A percentile compares a stretch with the other conserved stretches of the same genome.
Conservation (phyloP, 1,140 invertebrate species). For the Limonius californicus region DNA sequence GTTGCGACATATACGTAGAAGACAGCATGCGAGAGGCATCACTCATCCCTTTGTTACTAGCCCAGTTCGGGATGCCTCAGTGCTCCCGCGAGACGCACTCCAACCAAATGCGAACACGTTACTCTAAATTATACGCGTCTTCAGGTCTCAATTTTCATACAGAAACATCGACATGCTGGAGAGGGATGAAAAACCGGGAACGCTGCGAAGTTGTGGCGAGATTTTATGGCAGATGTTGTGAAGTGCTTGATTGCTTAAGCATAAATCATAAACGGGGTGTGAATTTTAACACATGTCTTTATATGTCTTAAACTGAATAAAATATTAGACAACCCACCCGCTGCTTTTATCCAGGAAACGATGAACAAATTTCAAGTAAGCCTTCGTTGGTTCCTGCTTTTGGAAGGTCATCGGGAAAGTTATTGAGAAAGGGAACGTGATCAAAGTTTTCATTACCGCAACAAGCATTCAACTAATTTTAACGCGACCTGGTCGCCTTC, state of each 20-base stretch:
- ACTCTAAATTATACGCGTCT: constrained; percentile 23
- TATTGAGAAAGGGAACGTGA: no score
- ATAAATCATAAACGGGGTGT: constrained; percentile 19
- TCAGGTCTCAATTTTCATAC: constrained; percentile 20
- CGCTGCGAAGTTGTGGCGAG: constrained; percentile 14
- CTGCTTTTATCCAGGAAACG: no score
- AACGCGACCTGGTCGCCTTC: no score
- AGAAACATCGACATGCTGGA: constrained; percentile 1
- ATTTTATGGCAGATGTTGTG: constrained; percentile 24
- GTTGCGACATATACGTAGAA: constrained; percentile 22
- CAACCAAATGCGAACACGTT: constrained; percentile 26
- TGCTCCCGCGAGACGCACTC: constrained; percentile 21
- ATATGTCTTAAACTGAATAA: no score
- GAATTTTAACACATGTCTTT: no score
- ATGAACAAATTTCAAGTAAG: no score
- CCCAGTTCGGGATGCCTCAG: constrained; percentile 17
- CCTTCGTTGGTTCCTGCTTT: no score
- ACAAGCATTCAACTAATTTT: no score
- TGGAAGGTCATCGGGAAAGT: no score
- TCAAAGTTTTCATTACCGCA: no score
- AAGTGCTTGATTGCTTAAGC: constrained; percentile 23
- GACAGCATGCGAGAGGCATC: constrained; percentile 20
- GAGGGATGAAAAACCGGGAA: not conserved
- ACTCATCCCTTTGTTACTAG: constrained; percentile 25
- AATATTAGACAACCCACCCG: no score